phyloP scores from a whole-genome alignment of 92 coral and sea anemone genomes.

The Porites lobata region DNA sequence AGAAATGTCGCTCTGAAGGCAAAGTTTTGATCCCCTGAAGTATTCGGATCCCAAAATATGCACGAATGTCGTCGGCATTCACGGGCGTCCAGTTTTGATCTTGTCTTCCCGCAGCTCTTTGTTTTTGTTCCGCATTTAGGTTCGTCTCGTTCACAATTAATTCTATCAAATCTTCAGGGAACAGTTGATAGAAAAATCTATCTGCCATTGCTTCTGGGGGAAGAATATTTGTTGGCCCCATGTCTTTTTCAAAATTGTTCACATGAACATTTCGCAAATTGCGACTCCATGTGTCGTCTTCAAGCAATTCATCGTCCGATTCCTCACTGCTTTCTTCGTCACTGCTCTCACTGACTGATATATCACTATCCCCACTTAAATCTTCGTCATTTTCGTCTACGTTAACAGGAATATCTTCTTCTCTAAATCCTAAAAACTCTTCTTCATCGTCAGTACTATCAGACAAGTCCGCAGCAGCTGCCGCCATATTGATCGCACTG shows the following conservation, averaged over 20 bases:
- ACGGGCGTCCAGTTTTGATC: slow-evolving; percentile 33
- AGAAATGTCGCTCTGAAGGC: slow-evolving; percentile 43
- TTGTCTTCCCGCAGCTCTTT: slow-evolving; percentile 31
- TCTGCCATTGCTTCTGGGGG: slow-evolving; percentile 64
- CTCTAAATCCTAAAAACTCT: slow-evolving; percentile 58
- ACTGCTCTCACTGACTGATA: slow-evolving; percentile 35
- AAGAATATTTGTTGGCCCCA: slow-evolving; percentile 49
- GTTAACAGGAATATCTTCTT: slow-evolving; percentile 27
- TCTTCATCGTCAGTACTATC: slow-evolving; percentile 14
- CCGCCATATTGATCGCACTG: no score
- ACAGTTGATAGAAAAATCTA: slow-evolving; percentile 52
- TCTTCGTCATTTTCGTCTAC: neutral
- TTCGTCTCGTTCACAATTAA: slow-evolving; percentile 57
- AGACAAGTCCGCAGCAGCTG: no score
- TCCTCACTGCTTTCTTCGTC: slow-evolving; percentile 26
- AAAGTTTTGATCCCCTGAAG: slow-evolving; percentile 46
- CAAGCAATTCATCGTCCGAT: slow-evolving; percentile 21
- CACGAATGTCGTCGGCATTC: slow-evolving; percentile 40
- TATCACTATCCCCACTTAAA: slow-evolving; percentile 33
- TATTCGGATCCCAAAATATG: slow-evolving; percentile 33
- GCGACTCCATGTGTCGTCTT: slow-evolving; percentile 17
- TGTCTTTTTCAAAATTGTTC: neutral
- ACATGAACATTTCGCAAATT: neutral
- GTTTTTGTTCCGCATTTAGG: slow-evolving; percentile 35
- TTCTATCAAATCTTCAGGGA: slow-evolving; percentile 34